A percentile compares a stretch with the other conserved stretches of the same genome.
phyloP scores from a whole-genome alignment of 2,888 invertebrate species.

The Hedychridium roseum region DNA sequence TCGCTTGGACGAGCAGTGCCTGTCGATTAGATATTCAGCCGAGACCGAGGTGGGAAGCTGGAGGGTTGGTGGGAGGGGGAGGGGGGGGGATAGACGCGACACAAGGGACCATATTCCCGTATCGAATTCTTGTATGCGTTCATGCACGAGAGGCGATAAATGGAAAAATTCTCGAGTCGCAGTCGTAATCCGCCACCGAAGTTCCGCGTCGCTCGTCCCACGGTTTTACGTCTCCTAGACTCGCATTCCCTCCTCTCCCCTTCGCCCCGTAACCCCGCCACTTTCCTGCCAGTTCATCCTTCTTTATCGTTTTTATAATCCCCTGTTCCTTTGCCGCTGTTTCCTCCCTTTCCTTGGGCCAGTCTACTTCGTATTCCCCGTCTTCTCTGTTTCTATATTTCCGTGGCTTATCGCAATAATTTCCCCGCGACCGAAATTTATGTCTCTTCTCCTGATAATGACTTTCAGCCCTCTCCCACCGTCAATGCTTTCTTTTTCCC shows the following conservation, averaged over 20 bases:
- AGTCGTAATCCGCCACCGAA: conserved; percentile 53
- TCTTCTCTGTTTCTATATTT: too few relatives aligned
- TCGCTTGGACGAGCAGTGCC: too few relatives aligned
- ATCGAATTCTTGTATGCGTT: conserved; percentile 57
- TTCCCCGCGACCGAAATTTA: conserved; percentile 16
- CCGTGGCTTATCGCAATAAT: too few relatives aligned
- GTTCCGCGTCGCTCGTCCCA: conserved; percentile 38
- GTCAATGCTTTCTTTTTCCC: background rate
- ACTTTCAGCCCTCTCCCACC: background rate
- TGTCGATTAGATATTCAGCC: too few relatives aligned
- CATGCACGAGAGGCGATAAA: conserved; percentile 60
- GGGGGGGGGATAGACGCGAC: conserved; percentile 4
- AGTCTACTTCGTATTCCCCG: too few relatives aligned
- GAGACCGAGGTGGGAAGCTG: conserved; percentile 1
- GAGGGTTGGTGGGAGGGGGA: conserved; percentile 5
- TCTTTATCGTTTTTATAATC: too few relatives aligned
- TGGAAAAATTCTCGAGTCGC: conserved; percentile 61
- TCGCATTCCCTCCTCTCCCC: conserved; percentile 1
- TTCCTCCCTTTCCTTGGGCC: conserved; percentile 3
- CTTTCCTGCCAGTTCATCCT: too few relatives aligned
- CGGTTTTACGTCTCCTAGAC: conserved; percentile 41
- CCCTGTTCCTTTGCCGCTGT: background rate
- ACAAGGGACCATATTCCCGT: conserved; percentile 34
- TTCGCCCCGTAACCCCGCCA: background rate
- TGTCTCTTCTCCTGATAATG: conserved; percentile 8